Conservation (phyloP, 2,888 invertebrate species). For the Amiota communis region DNA sequence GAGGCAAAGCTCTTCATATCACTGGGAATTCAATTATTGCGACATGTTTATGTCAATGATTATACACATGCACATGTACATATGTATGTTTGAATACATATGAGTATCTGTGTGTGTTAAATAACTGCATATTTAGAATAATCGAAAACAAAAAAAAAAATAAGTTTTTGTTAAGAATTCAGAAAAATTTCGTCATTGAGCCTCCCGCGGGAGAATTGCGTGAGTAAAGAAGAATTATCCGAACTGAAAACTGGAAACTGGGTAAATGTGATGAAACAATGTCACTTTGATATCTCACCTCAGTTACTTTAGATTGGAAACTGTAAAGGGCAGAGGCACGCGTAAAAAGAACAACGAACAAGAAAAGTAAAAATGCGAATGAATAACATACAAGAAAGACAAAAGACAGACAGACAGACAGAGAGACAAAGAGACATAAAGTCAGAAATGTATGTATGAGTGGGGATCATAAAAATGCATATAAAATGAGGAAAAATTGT, state of each 20-base stretch:
- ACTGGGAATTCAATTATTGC: slow-evolving; percentile 44
- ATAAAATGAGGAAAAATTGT: no score
- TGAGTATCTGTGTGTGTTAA: no score
- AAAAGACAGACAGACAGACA: background rate
- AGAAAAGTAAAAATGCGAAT: background rate
- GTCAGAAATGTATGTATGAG: no score
- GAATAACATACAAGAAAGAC: background rate
- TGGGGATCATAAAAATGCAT: no score
- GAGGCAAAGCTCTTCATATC: slow-evolving; percentile 22
- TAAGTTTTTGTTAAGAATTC: slow-evolving; percentile 5
- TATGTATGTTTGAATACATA: no score
- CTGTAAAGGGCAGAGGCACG: background rate
- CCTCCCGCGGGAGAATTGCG: background rate
- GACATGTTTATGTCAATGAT: slow-evolving; percentile 39
- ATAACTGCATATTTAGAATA: slow-evolving; percentile 3
- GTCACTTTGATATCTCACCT: slow-evolving; percentile 21
- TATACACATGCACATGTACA: slow-evolving; percentile 18
- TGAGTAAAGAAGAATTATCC: background rate
- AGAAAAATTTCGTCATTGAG: slow-evolving; percentile 17
- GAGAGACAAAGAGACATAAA: background rate
- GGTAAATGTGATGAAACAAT: slow-evolving; percentile 15
- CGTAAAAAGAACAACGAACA: background rate
- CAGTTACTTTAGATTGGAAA: background rate
- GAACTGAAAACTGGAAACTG: background rate
- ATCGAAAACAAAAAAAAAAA: slow-evolving; percentile 4